Evolutionary conservation across 2,888 invertebrate species (phyloP).

Genomic region (Copidosoma aretas): DNA sequence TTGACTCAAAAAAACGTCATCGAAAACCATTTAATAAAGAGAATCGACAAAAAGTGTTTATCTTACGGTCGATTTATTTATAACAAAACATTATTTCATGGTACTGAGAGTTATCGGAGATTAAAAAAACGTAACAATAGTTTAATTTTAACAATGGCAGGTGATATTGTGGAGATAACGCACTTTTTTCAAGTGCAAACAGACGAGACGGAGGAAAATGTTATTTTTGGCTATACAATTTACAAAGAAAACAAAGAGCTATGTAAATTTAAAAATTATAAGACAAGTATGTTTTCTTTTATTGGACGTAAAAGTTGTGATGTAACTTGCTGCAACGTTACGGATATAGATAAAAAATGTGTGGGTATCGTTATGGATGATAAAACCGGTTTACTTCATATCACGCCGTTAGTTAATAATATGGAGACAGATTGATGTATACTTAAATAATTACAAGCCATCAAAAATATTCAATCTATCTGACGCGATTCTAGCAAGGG

Average conservation of each 20-base stretch:
- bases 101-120: neutral
- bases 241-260: neutral
- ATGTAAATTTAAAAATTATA: neutral
- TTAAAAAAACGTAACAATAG: constrained; percentile 4
- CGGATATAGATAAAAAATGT: neutral
- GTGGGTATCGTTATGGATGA: neutral
- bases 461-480: no score
- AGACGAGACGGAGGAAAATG: neutral
- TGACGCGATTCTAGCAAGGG: no score
- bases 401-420: neutral
- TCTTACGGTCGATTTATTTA: constrained; percentile 1
- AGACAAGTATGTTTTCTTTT: neutral
- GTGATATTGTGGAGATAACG: neutral
- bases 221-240: neutral
- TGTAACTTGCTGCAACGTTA: neutral
- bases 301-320: neutral
- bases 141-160: neutral
- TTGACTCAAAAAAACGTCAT: constrained; percentile 26
- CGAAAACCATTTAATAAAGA: constrained; percentile 8
- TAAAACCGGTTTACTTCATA: neutral
- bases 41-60: neutral
- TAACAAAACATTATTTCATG: neutral
- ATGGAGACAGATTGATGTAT: neutral
- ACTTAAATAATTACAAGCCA: no score
- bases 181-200: neutral